These are phyloP conservation scores for Heliconius hewitsoni DNA, from an alignment of 1,140 invertebrate species.

Conservation along the genomic window DNA sequence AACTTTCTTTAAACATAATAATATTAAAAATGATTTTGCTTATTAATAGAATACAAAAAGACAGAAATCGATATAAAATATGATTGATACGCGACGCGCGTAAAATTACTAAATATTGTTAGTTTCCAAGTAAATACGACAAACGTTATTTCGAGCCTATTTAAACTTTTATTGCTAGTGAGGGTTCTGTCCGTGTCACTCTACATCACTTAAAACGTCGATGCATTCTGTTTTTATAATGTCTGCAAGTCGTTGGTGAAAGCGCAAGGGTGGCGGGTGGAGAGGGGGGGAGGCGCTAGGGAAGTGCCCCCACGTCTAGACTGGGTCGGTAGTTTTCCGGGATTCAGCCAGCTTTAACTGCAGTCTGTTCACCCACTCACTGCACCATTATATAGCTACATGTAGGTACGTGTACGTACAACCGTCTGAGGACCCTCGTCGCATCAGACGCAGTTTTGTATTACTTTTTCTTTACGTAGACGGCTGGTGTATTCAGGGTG, in stretches of 20 bases:
- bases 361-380: constrained; percentile 76
- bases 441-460: constrained; percentile 70
- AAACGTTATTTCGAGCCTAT: not conserved
- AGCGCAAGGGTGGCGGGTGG: constrained; percentile 60
- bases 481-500: constrained; percentile 52
- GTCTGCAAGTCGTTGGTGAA: constrained; percentile 79
- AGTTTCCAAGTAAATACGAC: constrained; percentile 28
- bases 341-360: constrained; percentile 78
- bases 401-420: constrained; percentile 49
- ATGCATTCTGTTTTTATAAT: constrained; percentile 75
- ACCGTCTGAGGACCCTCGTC: constrained; percentile 74
- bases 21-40: too few relatives aligned
- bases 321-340: constrained; percentile 81
- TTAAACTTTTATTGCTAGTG: not conserved
- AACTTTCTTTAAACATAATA: too few relatives aligned
- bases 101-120: not conserved
- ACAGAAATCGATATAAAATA: not conserved
- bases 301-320: constrained; percentile 80
- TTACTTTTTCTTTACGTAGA: constrained; percentile 64
- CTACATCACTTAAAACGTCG: constrained; percentile 64
- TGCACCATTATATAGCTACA: constrained; percentile 58
- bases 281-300: constrained; percentile 41
- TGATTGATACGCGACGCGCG: not conserved
- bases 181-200: constrained; percentile 60
- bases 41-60: too few relatives aligned